These are phyloP conservation scores for Campoplex capitator DNA, from an alignment of 2,888 invertebrate genomes.

Conservation along the genomic window DNA sequence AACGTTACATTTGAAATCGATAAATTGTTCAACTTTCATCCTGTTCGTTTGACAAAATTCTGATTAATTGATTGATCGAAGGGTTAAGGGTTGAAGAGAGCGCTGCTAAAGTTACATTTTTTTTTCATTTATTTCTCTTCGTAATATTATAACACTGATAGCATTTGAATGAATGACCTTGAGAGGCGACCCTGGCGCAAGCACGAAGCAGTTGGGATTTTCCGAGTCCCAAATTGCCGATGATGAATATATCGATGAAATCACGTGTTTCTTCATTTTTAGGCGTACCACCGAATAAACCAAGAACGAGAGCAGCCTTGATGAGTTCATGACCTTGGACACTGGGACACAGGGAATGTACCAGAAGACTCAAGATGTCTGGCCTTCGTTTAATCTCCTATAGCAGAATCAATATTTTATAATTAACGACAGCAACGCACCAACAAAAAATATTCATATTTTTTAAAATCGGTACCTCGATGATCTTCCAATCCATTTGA, in stretches of 20 bases:
- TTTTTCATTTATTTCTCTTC: background rate
- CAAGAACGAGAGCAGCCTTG: conserved; percentile 93
- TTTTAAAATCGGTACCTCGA: conserved; percentile 46
- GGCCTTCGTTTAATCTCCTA: conserved; percentile 91
- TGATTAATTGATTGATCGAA: background rate
- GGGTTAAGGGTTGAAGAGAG: no score
- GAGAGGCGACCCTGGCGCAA: conserved; percentile 91
- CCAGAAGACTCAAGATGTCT: conserved; percentile 91
- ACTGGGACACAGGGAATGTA: conserved; percentile 93
- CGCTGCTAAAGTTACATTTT: background rate
- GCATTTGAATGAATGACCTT: conserved; percentile 85
- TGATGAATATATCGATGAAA: conserved; percentile 91
- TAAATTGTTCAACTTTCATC: background rate
- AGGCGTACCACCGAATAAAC: conserved; percentile 90
- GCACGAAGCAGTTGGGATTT: conserved; percentile 94
- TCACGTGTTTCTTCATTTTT: conserved; percentile 79
- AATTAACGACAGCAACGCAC: background rate
- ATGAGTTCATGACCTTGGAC: conserved; percentile 96
- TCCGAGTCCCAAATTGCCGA: conserved; percentile 95
- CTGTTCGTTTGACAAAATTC: background rate
- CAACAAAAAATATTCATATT: conserved; percentile 6
- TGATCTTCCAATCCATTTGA: conserved; percentile 13
- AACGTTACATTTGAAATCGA: background rate
- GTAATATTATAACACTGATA: no score
- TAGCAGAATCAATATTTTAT: conserved; percentile 78